Base-by-base conservation (phyloP, 1,140 invertebrate species). In the Drosophila kanapiae region DNA sequence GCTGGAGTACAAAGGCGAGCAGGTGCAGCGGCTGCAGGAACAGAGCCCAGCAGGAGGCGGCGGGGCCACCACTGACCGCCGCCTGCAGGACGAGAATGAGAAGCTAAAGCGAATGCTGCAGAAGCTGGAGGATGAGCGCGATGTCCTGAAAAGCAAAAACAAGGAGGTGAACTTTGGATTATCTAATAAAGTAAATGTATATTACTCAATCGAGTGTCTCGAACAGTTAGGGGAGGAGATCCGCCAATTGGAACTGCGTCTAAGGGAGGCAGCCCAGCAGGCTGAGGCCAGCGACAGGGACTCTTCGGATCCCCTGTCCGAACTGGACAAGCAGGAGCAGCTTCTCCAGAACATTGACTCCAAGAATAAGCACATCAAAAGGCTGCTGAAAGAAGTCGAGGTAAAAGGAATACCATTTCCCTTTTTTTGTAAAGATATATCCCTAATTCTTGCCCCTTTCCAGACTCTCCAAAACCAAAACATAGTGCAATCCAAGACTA, bases 311-410 rank as follows among this genome's bases (percentile, higher is more conserved):
- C 92, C 88, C 0, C 48, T 93, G 1, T 93, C 92, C 7, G 92
- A 93, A 35, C 42, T 93, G 56, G 92, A 93, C 51, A 91, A 90
- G 18, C 92, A 93, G 54, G 87, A 93, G 35, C 75, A 92, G n/a
- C 63, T 93, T 3, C 71, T 93, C n/a, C 82, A 82, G 2, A 93
- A 92, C 37, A 93, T 93, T 4, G 90, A 91, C 42, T 56, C 79
- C 6, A 93, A 93, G 23, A 93, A 93, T 56, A 93, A 92, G n/a
- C 92, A 93, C 57, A 93, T 93, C 10, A 93, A 93, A 48, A 75
- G 92, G 7, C 57, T 93, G 11, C 60, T 93, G 0, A 77, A 87
- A 0, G 92, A 93, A 65, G 93, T 92, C 18, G 92, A 93, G 68
- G 92, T 93, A 42, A 57, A 3, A 38, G n/a, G 4, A 6, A 29